Evolutionary conservation across 2,113 vertebrate genomes (phyloP), one percentile per base, ranked within the genome.

Genomic region (Podarcis raffonei): DNA sequence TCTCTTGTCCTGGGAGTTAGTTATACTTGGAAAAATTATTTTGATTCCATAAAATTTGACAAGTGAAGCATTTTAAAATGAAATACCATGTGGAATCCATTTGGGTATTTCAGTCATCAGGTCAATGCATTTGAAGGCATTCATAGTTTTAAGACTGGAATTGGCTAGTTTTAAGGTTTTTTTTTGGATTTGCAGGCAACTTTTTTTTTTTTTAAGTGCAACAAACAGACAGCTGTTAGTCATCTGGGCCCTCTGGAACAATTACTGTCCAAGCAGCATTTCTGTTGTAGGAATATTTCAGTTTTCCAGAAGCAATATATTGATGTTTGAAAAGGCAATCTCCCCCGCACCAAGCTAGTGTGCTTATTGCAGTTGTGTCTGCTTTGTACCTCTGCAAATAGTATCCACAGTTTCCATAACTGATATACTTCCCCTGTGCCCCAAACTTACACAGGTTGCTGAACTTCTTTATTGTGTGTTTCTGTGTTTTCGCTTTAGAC

Each of bases 1-100:
- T 89, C 68, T 80, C 87, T 95, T 79, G 48, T 89, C 83, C 82
- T 90, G 92, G 86, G 90, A 96, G 89, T 95, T 94, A 93, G 90
- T 88, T 93, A 68, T 92, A 84, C 59, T 93, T 90, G 16, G 92
- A 95, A 89, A 71, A 57, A 92, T 90, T 76, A 65, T 93, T 91
- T 35, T 91, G 84, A 77, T 93, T 85, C 90, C 87, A 95, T 53
- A 93, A 96, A 86, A 77, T 93, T 35, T 35, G 37, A 48, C 30
- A 74, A 6, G 3, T 32, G 30, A 57, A 84, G 30, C 16, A 6
- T 84, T 32, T 84, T 25, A n/a, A 16, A 77, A 15, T 23, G 1
- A 16, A 78, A 78, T 66, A 20, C 16, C 18, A 25, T 18, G 3
- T 23, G 75, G 18, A 20, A 27, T 39, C 53, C n/a, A 6, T 75